phyloP scores from a whole-genome alignment of 2,888 invertebrate species.

The Drosophila neonasuta region DNA sequence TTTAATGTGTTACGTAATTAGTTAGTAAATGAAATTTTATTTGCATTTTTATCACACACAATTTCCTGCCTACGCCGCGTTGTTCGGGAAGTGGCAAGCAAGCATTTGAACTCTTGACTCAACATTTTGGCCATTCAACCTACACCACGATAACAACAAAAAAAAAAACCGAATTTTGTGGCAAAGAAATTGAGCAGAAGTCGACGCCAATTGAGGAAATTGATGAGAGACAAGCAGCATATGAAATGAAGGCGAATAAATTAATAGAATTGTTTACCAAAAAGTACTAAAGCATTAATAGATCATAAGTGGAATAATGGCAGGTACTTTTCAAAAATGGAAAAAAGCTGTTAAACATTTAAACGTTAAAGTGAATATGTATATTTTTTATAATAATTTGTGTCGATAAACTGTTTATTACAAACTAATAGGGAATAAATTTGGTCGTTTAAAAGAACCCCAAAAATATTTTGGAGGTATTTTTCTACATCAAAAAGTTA shows the following conservation, averaged over 20 bases:
- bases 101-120: conserved; percentile 60
- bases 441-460: too few species aligned
- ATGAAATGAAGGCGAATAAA: background rate
- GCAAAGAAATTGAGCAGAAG: background rate
- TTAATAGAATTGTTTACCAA: background rate
- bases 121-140: conserved; percentile 34
- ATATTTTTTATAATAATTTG: too few species aligned
- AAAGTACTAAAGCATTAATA: background rate
- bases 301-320: too few species aligned
- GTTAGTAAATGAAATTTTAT: conserved; percentile 53
- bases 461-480: too few species aligned
- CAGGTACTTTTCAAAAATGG: background rate
- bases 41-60: conserved; percentile 60
- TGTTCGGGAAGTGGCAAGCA: conserved; percentile 51
- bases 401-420: too few species aligned
- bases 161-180: background rate
- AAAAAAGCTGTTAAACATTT: background rate
- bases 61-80: conserved; percentile 64
- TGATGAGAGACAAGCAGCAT: background rate
- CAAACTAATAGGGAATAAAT: too few species aligned
- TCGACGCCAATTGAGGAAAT: background rate
- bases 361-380: too few species aligned
- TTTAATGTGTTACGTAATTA: conserved; percentile 65
- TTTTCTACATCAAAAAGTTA: too few species aligned
- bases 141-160: background rate